Evolutionary conservation across 1,140 invertebrate genomes (phyloP), one percentile per base, ranked within the genome.

Genomic region (Holcopasites calliopsidis): DNA sequence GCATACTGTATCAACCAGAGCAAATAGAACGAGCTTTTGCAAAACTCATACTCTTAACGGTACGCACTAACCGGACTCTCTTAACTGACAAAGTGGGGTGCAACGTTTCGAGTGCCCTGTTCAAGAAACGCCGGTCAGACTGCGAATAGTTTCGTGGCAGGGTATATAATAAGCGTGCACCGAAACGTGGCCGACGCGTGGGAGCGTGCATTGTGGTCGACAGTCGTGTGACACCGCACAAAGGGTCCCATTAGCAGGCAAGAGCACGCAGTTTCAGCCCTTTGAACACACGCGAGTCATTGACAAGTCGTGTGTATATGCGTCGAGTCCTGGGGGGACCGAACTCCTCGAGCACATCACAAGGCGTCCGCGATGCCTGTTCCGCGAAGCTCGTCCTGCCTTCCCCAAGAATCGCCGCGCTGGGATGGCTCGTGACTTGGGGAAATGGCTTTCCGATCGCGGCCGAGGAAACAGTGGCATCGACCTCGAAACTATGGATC

Each of bases 211-310:
- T 70, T 86, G 78, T 70, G 55, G 58, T 75, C 79, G 86, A 87
- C 84, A 87, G 77, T 77, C 73, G 74, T 75, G 68, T 47, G 80
- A 68, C 69, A 54, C 52, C 65, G 47, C 77, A 85, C 84, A 86
- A 87, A 86, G 86, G 85, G 86, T 83, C 84, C 83, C 77, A 87
- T 87, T 87, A 87, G 80, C 72, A 70, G 78, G 74, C 72, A 82
- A 72, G 76, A 55, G 76, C 57, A 82, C 82, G 79, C 83, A 73
- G 80, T 74, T 75, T 42, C 74, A 74, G 50, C 65, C 78, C 82
- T 84, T 84, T 84, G 82, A 84, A 75, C 78, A 44, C 58, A 77
- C 69, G 70, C 74, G 83, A 84, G 80, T 80, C 81, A 75, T 55
- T 77, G 81, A 77, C 82, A 83, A 80, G 82, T 75, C 74, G 52